Base-by-base conservation (phyloP, 2,888 invertebrate species). In the Bedellia somnulentella region DNA sequence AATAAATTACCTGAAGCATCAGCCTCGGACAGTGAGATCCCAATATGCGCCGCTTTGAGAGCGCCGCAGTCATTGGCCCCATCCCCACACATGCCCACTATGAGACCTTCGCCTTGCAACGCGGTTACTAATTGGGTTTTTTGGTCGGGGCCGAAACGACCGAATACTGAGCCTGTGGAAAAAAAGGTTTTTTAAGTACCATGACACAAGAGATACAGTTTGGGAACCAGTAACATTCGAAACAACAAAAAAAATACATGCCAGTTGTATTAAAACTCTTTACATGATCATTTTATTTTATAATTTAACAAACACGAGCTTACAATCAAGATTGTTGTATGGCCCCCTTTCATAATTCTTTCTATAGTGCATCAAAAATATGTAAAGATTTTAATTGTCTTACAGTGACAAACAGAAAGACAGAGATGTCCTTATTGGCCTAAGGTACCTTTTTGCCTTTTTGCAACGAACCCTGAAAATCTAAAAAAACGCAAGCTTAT, bases 31-130 rank as follows among this genome's bases (percentile, higher is more conserved):
- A 93, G 77, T 1, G 93, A 93, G 36, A 93, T 85, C 14, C 93
- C 93, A 16, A 89, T 86, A 51, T 93, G 90, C 0, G 93, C 93
- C 8, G 89, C 88, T 62, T 90, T 89, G 30, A 93, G 66, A 3
- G 93, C 92, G 25, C 93, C 92, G 57, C 93, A 93, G 62, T 94
- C 93, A 61, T 94, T 87, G 15, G 87, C 87, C 16, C 87, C 87
- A 53, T 87, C 86, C 15, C 84, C 87, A 52, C 83, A 82, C 83
- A 83, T 84, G 30, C 86, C 85, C 32, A 86, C 86, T 27, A 83
- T 75, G 45, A 83, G 81, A 36, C 81, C 85, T 27, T 85, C 75
- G 40, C 78, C 82, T 67, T 91, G 87, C 27, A 90, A 62, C 12
- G 81, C 78, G 24, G 82, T 76, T 5, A 92, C 79, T 29, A 91